Evolutionary conservation across 2,888 invertebrate species (phyloP).

Genomic region (Acanthosepion esculentum): DNA sequence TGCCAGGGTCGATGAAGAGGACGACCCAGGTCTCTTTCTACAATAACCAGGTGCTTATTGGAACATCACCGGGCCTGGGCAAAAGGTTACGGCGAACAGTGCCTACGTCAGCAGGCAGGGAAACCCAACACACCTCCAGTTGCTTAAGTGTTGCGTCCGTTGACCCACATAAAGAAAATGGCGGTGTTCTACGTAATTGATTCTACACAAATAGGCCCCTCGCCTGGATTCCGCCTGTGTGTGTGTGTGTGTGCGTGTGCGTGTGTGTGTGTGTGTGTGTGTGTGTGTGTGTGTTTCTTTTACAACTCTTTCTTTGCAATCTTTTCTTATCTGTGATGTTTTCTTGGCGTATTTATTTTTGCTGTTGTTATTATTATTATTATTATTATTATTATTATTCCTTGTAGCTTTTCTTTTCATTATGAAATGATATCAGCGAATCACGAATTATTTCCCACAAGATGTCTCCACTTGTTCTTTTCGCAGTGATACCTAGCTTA

Average conservation of each 20-base stretch:
- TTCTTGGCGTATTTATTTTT: not conserved
- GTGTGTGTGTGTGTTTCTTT: not conserved
- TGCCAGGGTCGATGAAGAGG: constrained; percentile 15
- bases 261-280: not conserved
- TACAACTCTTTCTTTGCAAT: not conserved
- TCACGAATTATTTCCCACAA: not conserved
- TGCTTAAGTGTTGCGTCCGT: not conserved
- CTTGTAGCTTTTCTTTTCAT: not conserved
- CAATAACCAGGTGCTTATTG: constrained; percentile 20
- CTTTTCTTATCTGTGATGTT: not conserved
- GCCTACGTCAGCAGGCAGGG: not conserved
- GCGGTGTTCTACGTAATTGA: constrained; percentile 15
- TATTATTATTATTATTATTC: not conserved
- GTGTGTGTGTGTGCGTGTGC: not conserved
- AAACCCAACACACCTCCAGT: constrained; percentile 12
- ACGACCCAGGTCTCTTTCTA: constrained; percentile 2
- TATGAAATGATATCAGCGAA: not conserved
- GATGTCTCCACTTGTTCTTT: constrained; percentile 4
- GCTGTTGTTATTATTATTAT: not conserved
- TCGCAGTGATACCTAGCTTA: not conserved
- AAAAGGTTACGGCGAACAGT: not conserved
- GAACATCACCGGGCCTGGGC: constrained; percentile 33
- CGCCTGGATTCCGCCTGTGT: not conserved
- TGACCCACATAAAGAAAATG: not conserved
- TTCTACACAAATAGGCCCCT: not conserved